Base-by-base conservation (phyloP, 2,888 invertebrate species). In the Luperina testacea region DNA sequence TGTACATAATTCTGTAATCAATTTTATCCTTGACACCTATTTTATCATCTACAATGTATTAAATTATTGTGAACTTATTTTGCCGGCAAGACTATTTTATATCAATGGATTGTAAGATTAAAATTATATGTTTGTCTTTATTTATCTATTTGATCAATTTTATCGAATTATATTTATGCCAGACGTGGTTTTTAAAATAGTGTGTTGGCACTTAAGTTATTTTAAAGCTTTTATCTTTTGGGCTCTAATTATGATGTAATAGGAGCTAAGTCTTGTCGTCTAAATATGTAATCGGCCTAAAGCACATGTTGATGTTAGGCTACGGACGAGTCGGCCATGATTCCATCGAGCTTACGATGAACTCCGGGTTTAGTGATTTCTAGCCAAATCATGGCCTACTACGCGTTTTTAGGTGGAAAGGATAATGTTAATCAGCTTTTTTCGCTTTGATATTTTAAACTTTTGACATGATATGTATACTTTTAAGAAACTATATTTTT, bases 401-500 rank as follows among this genome's bases (percentile, higher is more conserved):
- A 48, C 72, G 32, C 65, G 70, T 67, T 70, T 82, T 69, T 91
- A 88, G 92, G 91, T 93, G 93, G 89, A 90, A 91, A 91, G 93
- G 93, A 91, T 92, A 91, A 90, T 87, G 71, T 83, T 85, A 86
- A 88, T 89, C 87, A 86, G 91, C 91, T 91, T 90, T 79, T 90
- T 91, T 90, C 88, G 92, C 92, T 93, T 93, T 87, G 90, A 91
- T 93, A 90, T 71, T 71, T 81, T 79, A 74, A 74, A 79, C 45
- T 74, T 81, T 85, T 87, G 84, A 88, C 88, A 91, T 88, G 88
- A 89, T 91, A 87, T 90, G 88, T 91, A 90, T 91, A 90, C 90
- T 91, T 90, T 85, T 92, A 91, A 91, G 91, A 90, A 90, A 90
- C 89, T 89, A 91, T 92, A 92, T 48, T 93, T 93, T 92, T 93